Conservation (phyloP, 2,113 vertebrate species). For the Platanista minor region DNA sequence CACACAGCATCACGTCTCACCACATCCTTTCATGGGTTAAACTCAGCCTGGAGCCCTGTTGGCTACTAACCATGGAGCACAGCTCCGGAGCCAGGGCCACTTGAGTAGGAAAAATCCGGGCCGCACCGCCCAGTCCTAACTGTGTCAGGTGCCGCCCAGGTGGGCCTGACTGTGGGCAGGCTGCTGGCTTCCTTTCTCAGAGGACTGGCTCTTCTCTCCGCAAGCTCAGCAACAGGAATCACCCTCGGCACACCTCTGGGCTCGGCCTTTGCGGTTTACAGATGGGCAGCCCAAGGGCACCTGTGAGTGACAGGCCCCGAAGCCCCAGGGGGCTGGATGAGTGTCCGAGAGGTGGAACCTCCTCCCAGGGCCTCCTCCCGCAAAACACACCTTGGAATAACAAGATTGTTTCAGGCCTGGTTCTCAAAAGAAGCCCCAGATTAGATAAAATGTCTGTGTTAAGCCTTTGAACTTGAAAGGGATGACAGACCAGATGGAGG, state of each 20-base stretch:
- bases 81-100: background rate
- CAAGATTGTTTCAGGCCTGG: background rate
- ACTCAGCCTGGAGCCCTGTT: background rate
- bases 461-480: fast-evolving
- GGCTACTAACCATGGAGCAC: background rate
- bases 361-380: background rate
- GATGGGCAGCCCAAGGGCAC: background rate
- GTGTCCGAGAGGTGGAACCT: background rate
- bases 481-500: background rate
- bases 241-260: background rate
- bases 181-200: background rate
- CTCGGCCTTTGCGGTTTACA: background rate
- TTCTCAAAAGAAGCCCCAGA: background rate
- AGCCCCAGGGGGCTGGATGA: fast-evolving
- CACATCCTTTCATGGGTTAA: fast-evolving
- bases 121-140: fast-evolving
- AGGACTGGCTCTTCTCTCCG: background rate
- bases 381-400: fast-evolving
- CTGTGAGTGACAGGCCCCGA: fast-evolving
- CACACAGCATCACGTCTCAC: background rate
- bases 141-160: background rate
- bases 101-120: background rate
- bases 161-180: background rate
- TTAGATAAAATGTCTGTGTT: background rate
- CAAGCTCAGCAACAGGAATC: background rate